These are phyloP conservation scores for Muschampia plurimacula DNA, from an alignment of 2,888 invertebrate genomes.

Conservation along the genomic window DNA sequence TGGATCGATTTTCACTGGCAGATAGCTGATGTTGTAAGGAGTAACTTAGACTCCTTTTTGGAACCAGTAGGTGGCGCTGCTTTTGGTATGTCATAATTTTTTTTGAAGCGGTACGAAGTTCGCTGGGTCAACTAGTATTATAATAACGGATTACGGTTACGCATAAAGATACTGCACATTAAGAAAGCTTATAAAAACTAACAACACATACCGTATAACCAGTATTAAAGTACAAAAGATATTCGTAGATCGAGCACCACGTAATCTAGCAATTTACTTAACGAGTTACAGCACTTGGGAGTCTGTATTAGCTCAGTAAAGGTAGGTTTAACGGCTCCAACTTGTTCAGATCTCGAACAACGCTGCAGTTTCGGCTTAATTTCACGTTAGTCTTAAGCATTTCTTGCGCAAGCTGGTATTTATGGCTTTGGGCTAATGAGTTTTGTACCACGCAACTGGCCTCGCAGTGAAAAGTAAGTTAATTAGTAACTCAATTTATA, in stretches of 20 bases:
- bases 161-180: too few relatives aligned
- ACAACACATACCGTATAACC: too few relatives aligned
- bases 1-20: too few relatives aligned
- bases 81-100: too few relatives aligned
- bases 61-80: too few relatives aligned
- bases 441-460: conserved; percentile 50
- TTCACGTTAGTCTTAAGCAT: conserved; percentile 70
- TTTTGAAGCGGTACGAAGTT: too few relatives aligned
- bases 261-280: conserved; percentile 7
- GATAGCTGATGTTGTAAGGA: too few relatives aligned
- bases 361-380: conserved; percentile 65
- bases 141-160: too few relatives aligned
- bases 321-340: conserved; percentile 20
- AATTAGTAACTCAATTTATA: not conserved
- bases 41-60: too few relatives aligned
- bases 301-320: conserved; percentile 17
- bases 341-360: conserved; percentile 13
- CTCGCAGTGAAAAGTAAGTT: conserved; percentile 4
- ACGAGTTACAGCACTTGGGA: not conserved
- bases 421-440: conserved; percentile 70
- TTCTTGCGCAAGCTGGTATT: conserved; percentile 68
- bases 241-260: not conserved
- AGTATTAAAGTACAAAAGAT: not conserved
- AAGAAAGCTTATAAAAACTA: too few relatives aligned
- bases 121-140: too few relatives aligned